phyloP scores from a whole-genome alignment of 2,113 vertebrate species.

The Cromileptes altivelis region DNA sequence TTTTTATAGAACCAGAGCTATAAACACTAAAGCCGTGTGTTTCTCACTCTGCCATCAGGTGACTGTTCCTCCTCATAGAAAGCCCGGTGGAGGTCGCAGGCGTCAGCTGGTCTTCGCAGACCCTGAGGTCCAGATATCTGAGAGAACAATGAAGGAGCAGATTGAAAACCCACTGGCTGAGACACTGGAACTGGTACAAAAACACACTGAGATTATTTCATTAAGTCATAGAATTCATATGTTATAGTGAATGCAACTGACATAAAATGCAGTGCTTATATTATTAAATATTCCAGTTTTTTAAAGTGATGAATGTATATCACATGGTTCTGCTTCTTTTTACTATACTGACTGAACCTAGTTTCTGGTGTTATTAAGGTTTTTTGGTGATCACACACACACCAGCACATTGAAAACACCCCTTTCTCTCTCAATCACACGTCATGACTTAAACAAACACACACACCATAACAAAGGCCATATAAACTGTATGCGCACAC shows the following conservation, averaged over 20 bases:
- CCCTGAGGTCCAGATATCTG: slow-evolving; percentile 84
- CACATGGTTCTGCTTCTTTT: background rate
- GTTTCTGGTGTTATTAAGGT: background rate
- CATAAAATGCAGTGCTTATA: background rate
- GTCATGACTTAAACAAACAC: background rate
- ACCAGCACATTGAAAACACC: background rate
- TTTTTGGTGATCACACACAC: background rate
- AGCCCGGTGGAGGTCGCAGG: slow-evolving; percentile 45
- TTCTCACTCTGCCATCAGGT: slow-evolving; percentile 30
- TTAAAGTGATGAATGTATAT: background rate
- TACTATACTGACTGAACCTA: background rate
- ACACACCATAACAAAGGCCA: background rate
- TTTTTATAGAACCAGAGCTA: background rate
- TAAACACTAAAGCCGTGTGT: background rate
- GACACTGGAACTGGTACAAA: slow-evolving; percentile 81
- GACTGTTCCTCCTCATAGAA: slow-evolving; percentile 30
- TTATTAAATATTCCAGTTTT: too few species aligned
- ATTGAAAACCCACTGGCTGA: slow-evolving; percentile 70
- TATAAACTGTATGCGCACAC: background rate
- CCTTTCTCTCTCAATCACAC: background rate
- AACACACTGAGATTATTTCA: background rate
- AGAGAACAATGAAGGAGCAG: slow-evolving; percentile 81
- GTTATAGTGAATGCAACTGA: background rate
- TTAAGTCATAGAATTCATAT: background rate
- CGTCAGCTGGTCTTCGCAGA: slow-evolving; percentile 85